phyloP scores from a whole-genome alignment of 2,888 invertebrate species.

The Temnothorax unifasciatus region DNA sequence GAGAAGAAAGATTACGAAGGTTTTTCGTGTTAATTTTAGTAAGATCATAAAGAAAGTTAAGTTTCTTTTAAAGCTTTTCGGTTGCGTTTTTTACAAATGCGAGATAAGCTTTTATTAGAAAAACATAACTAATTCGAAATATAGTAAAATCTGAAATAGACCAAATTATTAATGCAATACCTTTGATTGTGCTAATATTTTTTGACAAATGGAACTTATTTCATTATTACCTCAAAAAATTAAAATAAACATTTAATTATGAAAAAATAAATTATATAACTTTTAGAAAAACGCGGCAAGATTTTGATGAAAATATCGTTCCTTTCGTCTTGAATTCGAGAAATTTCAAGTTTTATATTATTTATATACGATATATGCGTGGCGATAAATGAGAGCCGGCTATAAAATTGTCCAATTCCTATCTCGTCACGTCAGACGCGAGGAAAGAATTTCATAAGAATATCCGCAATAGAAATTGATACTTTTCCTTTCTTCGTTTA shows the following conservation, averaged over 20 bases:
- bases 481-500: conserved; percentile 51
- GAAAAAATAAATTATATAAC: neutral
- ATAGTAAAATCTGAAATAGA: neutral
- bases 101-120: neutral
- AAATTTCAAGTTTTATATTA: conserved; percentile 50
- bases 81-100: neutral
- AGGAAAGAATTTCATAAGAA: conserved; percentile 63
- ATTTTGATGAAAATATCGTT: conserved; percentile 9
- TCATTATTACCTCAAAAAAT: neutral
- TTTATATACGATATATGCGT: conserved; percentile 40
- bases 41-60: neutral
- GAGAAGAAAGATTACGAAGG: neutral
- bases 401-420: conserved; percentile 71
- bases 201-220: no score
- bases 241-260: neutral
- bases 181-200: no score
- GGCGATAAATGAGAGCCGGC: conserved; percentile 61
- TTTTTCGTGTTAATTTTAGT: neutral
- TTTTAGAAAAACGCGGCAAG: neutral
- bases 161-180: neutral
- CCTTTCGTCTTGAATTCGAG: conserved; percentile 25
- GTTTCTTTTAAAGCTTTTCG: neutral
- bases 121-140: neutral
- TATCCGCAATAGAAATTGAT: conserved; percentile 65
- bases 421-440: conserved; percentile 66